These are phyloP conservation scores for Hylyphantes graminicola DNA, from an alignment of 1,140 invertebrate species.

Conservation along the genomic window DNA sequence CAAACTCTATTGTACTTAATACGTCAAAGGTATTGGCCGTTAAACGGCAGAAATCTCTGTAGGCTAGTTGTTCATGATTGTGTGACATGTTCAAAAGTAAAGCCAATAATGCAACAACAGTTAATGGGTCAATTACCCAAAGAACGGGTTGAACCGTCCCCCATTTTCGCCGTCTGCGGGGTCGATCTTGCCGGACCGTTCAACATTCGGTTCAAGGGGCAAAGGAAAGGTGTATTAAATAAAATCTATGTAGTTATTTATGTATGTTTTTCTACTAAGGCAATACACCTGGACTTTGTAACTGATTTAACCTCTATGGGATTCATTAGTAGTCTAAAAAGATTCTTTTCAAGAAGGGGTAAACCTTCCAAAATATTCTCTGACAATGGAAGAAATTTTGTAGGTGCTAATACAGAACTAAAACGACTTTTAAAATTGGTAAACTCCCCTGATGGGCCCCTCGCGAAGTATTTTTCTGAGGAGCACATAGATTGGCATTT, in stretches of 20 bases:
- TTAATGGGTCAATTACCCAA: conserved; percentile 1
- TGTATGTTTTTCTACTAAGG: not conserved
- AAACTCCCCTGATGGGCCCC: not conserved
- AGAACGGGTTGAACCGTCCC: not conserved
- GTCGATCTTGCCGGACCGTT: not conserved
- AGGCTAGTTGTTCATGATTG: no score
- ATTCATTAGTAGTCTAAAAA: conserved; percentile 52
- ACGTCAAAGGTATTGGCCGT: no score
- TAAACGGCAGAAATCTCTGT: no score
- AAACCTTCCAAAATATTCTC: not conserved
- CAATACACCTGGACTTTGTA: conserved; percentile 7
- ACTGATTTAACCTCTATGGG: conserved; percentile 48
- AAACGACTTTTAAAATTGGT: conserved; percentile 4
- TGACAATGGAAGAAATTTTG: conserved; percentile 17
- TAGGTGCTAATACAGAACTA: not conserved
- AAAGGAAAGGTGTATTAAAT: not conserved
- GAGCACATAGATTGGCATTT: conserved; percentile 14
- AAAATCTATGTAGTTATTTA: not conserved
- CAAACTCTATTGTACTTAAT: no score
- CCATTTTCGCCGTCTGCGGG: not conserved
- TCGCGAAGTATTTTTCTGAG: not conserved
- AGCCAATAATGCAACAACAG: not conserved
- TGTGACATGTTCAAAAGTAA: not conserved
- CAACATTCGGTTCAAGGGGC: not conserved
- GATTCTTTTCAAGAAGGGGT: conserved; percentile 34